A percentile compares a stretch with the other conserved stretches of the same genome.
phyloP scores from a whole-genome alignment of 2,888 invertebrate species.

The Tuta absoluta region DNA sequence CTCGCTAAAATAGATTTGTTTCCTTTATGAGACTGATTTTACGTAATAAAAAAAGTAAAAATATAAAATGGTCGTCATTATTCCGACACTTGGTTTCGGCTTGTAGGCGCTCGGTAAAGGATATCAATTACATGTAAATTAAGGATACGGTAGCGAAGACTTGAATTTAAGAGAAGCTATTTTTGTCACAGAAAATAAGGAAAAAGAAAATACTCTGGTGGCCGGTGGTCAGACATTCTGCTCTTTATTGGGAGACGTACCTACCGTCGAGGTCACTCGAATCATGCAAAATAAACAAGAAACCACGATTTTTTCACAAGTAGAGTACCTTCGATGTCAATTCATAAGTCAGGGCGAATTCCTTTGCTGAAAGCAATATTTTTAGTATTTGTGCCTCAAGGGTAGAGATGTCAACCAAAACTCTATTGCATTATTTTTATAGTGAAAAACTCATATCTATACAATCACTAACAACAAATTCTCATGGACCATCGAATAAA shows the following conservation, averaged over 20 bases:
- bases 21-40: slow-evolving; percentile 78
- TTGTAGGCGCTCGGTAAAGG: slow-evolving; percentile 41
- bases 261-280: slow-evolving; percentile 2
- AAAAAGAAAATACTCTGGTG: slow-evolving; percentile 58
- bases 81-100: slow-evolving; percentile 44
- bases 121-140: slow-evolving; percentile 72
- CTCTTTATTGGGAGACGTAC: slow-evolving; percentile 12
- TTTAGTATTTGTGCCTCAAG: not conserved
- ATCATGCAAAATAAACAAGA: not conserved
- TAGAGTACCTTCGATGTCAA: not conserved
- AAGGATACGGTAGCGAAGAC: slow-evolving; percentile 59
- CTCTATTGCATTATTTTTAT: slow-evolving; percentile 42
- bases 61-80: slow-evolving; percentile 45
- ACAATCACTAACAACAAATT: slow-evolving; percentile 34
- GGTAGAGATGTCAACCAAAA: slow-evolving; percentile 21
- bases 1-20: slow-evolving; percentile 51
- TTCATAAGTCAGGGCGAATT: not conserved
- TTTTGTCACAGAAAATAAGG: slow-evolving; percentile 75
- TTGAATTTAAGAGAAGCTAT: slow-evolving; percentile 71
- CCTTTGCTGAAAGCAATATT: slow-evolving; percentile 10
- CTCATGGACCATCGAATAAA: slow-evolving; percentile 44
- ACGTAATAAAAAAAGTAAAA: slow-evolving; percentile 61
- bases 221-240: slow-evolving; percentile 69
- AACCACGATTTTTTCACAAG: not conserved
- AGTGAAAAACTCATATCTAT: slow-evolving; percentile 43